Evolutionary conservation across 2,113 vertebrate genomes (phyloP).

Genomic region (Etheostoma spectabile): DNA sequence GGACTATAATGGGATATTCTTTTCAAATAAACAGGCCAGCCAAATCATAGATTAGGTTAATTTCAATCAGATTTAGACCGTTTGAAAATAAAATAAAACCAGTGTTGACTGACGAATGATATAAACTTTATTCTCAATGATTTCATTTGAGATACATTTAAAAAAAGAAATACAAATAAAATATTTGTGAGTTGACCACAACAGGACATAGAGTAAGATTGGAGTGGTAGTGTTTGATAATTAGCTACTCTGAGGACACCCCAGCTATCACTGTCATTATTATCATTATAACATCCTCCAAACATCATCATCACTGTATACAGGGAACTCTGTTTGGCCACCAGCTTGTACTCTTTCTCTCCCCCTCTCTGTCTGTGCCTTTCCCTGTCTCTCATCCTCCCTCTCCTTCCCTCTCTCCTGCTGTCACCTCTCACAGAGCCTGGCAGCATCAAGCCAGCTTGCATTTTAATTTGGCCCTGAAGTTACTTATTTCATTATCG

Average conservation of each 20-base stretch:
- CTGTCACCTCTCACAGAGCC: slow-evolving; percentile 90
- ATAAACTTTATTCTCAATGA: neutral
- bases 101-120: neutral
- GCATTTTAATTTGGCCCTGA: slow-evolving; percentile 98
- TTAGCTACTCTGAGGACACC: neutral
- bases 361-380: slow-evolving; percentile 17
- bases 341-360: slow-evolving; percentile 38
- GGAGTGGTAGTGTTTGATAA: neutral
- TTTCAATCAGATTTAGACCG: neutral
- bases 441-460: slow-evolving; percentile 92
- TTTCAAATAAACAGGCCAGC: slow-evolving; percentile 21
- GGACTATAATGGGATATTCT: neutral
- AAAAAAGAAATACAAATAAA: too few relatives aligned
- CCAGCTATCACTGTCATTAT: neutral
- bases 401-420: slow-evolving; percentile 74
- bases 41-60: neutral
- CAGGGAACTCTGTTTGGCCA: slow-evolving; percentile 40
- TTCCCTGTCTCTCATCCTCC: slow-evolving; percentile 24
- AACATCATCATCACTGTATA: slow-evolving; percentile 29
- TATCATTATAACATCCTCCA: slow-evolving; percentile 31
- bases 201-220: neutral
- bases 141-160: too few relatives aligned
- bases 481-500: slow-evolving; percentile 99
- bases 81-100: slow-evolving; percentile 3
- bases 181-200: neutral